Percentiles rank a stretch among this genome's conserved stretches.
Conservation (phyloP, 2,797 vertebrate species). For the Apodemus agrarius region DNA sequence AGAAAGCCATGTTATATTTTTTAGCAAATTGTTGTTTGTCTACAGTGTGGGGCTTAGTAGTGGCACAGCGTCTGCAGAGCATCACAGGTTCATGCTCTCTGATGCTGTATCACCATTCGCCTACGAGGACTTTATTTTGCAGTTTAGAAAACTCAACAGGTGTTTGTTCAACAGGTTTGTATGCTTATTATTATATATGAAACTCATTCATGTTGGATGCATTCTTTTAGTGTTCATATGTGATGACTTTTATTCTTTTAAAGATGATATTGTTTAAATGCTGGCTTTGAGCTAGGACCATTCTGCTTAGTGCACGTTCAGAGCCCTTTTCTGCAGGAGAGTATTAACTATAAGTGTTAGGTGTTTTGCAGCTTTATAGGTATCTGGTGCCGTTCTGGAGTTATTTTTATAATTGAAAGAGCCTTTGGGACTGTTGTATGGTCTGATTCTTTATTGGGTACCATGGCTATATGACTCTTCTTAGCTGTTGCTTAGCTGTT, state of each 20-base stretch:
- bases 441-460: neutral
- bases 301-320: constrained; percentile 59
- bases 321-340: neutral
- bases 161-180: neutral
- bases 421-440: neutral
- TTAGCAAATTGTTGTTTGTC: neutral
- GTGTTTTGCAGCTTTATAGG: neutral
- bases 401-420: constrained; percentile 50
- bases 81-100: neutral
- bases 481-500: neutral
- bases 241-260: constrained; percentile 40
- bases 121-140: constrained; percentile 45
- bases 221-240: neutral
- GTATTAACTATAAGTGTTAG: constrained; percentile 27
- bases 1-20: neutral
- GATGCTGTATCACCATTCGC: neutral
- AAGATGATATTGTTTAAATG: constrained; percentile 29
- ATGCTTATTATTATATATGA: constrained; percentile 1
- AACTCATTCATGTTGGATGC: neutral
- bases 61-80: neutral
- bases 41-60: neutral
- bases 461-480: constrained; percentile 29
- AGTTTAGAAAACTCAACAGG: constrained; percentile 59
- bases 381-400: constrained; percentile 41
- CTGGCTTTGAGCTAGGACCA: constrained; percentile 14